A percentile compares a stretch with the other conserved stretches of the same genome.
Conservation (phyloP, 2,888 invertebrate genomes). For the Cosmia trapezina region DNA sequence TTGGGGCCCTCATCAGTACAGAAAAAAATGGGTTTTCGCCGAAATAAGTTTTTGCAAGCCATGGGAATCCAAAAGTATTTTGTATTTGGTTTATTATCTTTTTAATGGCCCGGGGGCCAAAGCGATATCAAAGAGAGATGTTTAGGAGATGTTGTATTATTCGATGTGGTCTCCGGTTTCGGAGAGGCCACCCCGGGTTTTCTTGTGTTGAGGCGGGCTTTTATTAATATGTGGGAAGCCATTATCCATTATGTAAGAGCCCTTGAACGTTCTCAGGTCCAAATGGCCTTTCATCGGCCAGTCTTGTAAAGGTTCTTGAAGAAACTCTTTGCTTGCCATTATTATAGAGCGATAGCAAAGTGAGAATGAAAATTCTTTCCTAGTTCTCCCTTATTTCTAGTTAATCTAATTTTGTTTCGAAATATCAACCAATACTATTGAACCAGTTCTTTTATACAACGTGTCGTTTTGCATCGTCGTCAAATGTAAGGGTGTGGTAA, state of each 20-base stretch:
- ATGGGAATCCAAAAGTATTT: conserved; percentile 52
- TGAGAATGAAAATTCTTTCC: neutral
- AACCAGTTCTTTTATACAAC: too few species aligned
- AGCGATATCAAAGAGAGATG: conserved; percentile 59
- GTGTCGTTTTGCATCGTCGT: too few species aligned
- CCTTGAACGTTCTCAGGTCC: conserved; percentile 2
- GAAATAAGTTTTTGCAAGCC: conserved; percentile 42
- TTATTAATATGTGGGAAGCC: conserved; percentile 39
- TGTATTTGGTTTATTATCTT: conserved; percentile 54
- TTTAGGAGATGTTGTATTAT: conserved; percentile 42
- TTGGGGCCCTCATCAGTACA: conserved; percentile 22
- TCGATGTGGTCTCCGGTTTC: conserved; percentile 39
- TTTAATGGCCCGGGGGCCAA: conserved; percentile 46
- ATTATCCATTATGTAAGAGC: conserved; percentile 15
- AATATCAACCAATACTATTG: neutral
- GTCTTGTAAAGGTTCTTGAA: neutral
- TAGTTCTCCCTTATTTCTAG: neutral
- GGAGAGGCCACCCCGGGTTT: conserved; percentile 46
- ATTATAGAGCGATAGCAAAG: too few species aligned
- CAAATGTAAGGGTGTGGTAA: too few species aligned
- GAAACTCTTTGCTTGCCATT: neutral
- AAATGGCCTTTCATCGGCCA: conserved; percentile 3
- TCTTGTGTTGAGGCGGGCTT: conserved; percentile 24
- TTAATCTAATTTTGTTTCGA: neutral
- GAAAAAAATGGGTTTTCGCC: conserved; percentile 56